Base-by-base conservation (phyloP, 2,113 vertebrate species). In the Balaeniceps rex region DNA sequence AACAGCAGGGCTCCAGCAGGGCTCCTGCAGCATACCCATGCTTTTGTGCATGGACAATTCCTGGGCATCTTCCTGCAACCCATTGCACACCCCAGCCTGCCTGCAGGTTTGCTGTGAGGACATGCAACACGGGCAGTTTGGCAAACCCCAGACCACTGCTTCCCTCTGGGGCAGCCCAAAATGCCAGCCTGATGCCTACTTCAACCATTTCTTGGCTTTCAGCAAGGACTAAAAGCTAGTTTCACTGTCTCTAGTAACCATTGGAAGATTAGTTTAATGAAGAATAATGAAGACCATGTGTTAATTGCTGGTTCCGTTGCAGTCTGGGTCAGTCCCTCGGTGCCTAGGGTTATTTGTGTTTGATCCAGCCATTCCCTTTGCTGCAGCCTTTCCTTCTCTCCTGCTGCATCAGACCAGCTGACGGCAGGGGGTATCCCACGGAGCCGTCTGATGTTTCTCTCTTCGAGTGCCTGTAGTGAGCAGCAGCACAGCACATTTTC, bases 351-450 rank as follows among this genome's bases (percentile, higher is more conserved):
- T 18, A 4, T 51, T 51, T n/a, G 36, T 31, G n/a, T n/a, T 25
- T 46, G 46, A 29, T 72, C 25, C 2, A 1, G 17, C 23, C 2
- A 1, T 69, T 78, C 29, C 38, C 71, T 83, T 29, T 19, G 42
- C 75, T n/a, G 57, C 63, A 38, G 63, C 58, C 3, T 31, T n/a
- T 80, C 44, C 21, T 46, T 44, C 22, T 8, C 14, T 25, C 24
- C 28, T 22, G 57, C 82, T 51, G 63, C 34, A 72, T 55, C 80
- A 24, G 51, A 31, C 23, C 5, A 1, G 61, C 33, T 54, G 63
- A 3, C 0, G 5, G 34, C 51, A 7, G 18, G 40, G 38, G 26
- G 8, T n/a, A 15, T 72, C 64, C 80, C 36, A 26, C 0, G 1
- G 85, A 74, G 40, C 71, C 2, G 2, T 60, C 25, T 17, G 84